Percentiles rank a stretch among this genome's conserved stretches.
These are phyloP conservation scores for Erythrocercus mccallii DNA, from an alignment of 2,113 vertebrate species.

Conservation along the genomic window DNA sequence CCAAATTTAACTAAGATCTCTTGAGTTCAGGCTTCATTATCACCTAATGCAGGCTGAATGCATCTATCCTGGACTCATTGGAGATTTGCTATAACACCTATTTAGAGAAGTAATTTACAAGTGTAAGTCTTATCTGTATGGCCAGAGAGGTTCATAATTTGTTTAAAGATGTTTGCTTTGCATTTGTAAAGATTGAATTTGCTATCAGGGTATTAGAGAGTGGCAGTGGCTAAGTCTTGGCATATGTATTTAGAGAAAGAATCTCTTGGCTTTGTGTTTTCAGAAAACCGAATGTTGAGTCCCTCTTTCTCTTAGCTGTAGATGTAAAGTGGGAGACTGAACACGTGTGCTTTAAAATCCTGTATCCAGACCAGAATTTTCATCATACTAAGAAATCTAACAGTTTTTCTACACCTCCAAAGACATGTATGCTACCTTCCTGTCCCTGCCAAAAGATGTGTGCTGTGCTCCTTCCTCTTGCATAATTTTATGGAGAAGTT, in stretches of 20 bases:
- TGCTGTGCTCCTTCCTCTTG: background rate
- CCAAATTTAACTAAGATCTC: background rate
- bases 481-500: background rate
- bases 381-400: background rate
- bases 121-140: background rate
- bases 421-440: background rate
- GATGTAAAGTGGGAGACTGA: background rate
- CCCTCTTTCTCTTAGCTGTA: background rate
- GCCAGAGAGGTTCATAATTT: background rate
- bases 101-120: conserved; percentile 23
- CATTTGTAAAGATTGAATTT: conserved; percentile 2
- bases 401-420: background rate
- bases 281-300: background rate
- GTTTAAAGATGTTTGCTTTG: background rate
- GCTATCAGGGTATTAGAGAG: background rate
- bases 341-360: background rate
- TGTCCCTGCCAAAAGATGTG: background rate
- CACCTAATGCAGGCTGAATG: background rate
- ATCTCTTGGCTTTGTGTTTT: background rate
- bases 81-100: background rate
- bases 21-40: background rate
- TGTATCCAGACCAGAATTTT: background rate
- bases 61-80: background rate
- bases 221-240: background rate
- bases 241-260: background rate